These are phyloP conservation scores for Malurus splendens DNA, from an alignment of 2,797 vertebrate genomes.

Conservation along the genomic window DNA sequence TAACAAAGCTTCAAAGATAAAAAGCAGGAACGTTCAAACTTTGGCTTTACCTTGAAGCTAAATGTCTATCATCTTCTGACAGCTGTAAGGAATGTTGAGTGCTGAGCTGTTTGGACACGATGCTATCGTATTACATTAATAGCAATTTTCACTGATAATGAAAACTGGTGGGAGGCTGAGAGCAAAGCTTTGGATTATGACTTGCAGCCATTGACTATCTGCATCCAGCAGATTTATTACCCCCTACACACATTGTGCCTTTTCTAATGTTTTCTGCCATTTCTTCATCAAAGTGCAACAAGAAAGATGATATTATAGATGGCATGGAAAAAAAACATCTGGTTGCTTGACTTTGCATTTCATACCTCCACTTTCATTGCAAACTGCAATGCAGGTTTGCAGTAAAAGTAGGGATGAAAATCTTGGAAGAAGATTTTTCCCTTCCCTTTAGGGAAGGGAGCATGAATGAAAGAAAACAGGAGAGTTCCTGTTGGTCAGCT, in stretches of 20 bases:
- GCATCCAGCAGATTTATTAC: slow-evolving; percentile 56
- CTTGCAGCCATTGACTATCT: slow-evolving; percentile 56
- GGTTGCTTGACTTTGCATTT: background rate
- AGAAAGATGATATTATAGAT: background rate
- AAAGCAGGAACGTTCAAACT: slow-evolving; percentile 42
- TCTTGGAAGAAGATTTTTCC: too few relatives aligned
- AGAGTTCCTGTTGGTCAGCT: background rate
- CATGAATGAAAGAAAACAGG: background rate
- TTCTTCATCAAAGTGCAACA: slow-evolving; percentile 28
- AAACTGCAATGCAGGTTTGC: background rate
- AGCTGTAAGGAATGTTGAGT: slow-evolving; percentile 39
- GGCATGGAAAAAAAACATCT: background rate
- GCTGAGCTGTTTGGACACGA: slow-evolving; percentile 46
- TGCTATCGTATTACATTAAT: slow-evolving; percentile 43
- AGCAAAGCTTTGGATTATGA: slow-evolving; percentile 60
- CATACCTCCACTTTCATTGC: background rate
- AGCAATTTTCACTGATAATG: slow-evolving; percentile 66
- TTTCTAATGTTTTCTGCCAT: slow-evolving; percentile 28
- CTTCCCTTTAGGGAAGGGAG: too few relatives aligned
- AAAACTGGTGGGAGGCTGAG: slow-evolving; percentile 58
- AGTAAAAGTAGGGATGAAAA: background rate
- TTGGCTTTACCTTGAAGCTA: slow-evolving; percentile 53
- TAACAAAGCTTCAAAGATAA: slow-evolving; percentile 30
- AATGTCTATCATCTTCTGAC: slow-evolving; percentile 56
- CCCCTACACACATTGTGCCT: slow-evolving; percentile 25